These are phyloP conservation scores for Psilopsiagon aymara DNA, from an alignment of 2,113 vertebrate species.

Conservation along the genomic window DNA sequence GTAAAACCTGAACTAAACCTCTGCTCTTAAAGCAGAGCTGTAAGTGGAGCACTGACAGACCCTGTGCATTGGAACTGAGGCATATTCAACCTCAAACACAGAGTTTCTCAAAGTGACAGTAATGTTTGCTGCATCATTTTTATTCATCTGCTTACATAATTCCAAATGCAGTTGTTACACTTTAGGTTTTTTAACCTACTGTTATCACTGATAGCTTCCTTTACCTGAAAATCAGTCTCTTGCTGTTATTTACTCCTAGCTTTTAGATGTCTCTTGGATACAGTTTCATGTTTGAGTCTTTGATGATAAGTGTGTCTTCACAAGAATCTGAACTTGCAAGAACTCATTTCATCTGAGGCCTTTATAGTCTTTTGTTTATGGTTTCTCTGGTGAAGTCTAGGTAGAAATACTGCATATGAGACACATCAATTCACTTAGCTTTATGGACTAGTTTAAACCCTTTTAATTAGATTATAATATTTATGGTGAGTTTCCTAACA, in stretches of 20 bases:
- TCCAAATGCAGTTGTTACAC: neutral
- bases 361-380: conserved; percentile 70
- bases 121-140: neutral
- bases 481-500: conserved; percentile 48
- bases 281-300: neutral
- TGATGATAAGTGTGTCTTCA: conserved; percentile 28
- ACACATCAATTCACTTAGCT: conserved; percentile 66
- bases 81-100: neutral
- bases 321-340: conserved; percentile 46
- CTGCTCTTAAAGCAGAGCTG: neutral
- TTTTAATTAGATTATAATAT: conserved; percentile 71
- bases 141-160: neutral
- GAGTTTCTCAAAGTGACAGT: neutral
- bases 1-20: neutral
- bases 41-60: neutral
- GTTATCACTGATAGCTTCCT: neutral
- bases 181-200: neutral
- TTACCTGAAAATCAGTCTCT: neutral
- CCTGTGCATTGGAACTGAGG: neutral
- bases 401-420: conserved; percentile 71
- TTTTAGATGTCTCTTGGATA: neutral
- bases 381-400: conserved; percentile 58
- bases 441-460: conserved; percentile 68
- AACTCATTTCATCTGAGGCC: conserved; percentile 55
- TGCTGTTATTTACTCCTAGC: neutral